Base-by-base conservation (phyloP, 2,888 invertebrate genomes). In the Eledone cirrhosa region DNA sequence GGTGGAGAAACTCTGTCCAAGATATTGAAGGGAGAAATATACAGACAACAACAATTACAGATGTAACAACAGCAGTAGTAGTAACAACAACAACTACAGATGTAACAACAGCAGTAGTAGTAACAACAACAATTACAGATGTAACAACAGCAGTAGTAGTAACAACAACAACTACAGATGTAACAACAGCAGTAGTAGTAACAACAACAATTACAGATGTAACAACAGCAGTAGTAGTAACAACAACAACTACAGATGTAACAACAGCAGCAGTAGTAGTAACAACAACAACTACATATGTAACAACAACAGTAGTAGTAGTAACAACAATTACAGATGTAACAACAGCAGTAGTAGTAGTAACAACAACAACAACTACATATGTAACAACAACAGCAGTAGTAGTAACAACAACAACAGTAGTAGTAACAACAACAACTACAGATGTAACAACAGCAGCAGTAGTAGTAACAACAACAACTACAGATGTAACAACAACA, bases 91-190 rank as follows among this genome's bases (percentile, higher is more conserved):
- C n/a, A n/a, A n/a, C n/a, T n/a, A n/a, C n/a, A n/a, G n/a, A n/a
- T n/a, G n/a, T n/a, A n/a, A n/a, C n/a, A 53, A 19, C 14, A 53
- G 19, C 53, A 53, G 53, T 53, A 19, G 19, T 16, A 53, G 53
- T 53, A 19, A 16, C 53, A 16, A 53, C 14, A 19, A 19, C 22
- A 13, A 16, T 16, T 19, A 16, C 13, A 16, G 53, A 53, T 22
- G n/a, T 53, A 53, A 53, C n/a, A 53, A 53, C n/a, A 53, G n/a
- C n/a, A 53, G n/a, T 53, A 53, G n/a, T 53, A 53, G n/a, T 53
- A 53, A 53, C n/a, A 53, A 53, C n/a, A 53, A 53, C n/a, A 53
- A 53, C n/a, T 22, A 53, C n/a, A 53, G n/a, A 22, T 22, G 4
- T 53, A 22, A 53, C 19, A 53, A 3, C n/a, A 53, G n/a, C n/a